Conservation (phyloP, 2,888 invertebrate genomes). For the Drosophila borealis region DNA sequence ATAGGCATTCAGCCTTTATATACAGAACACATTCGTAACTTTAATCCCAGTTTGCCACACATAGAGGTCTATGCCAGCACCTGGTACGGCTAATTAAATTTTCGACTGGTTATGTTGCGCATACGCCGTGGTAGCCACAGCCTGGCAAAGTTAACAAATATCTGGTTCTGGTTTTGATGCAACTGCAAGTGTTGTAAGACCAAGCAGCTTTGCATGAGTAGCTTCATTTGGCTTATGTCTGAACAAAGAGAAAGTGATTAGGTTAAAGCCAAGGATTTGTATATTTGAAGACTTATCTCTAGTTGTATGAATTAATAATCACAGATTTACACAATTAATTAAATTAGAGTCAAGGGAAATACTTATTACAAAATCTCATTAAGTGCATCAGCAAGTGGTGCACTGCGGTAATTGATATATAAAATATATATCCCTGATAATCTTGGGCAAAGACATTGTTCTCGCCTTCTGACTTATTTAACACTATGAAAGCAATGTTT, state of each 20-base stretch:
- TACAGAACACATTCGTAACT: background rate
- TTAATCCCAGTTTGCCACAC: background rate
- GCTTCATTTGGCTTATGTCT: background rate
- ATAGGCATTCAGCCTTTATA: background rate
- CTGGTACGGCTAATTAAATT: slow-evolving; percentile 19
- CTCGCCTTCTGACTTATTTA: slow-evolving; percentile 8
- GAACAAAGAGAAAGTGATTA: background rate
- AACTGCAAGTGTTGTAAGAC: background rate
- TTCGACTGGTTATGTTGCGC: slow-evolving; percentile 9
- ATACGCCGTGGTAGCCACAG: slow-evolving; percentile 20
- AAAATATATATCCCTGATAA: background rate
- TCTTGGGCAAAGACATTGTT: background rate
- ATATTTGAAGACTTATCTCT: too few species aligned
- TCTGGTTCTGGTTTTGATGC: background rate
- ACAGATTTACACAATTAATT: too few species aligned
- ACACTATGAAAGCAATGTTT: slow-evolving; percentile 14
- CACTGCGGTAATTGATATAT: background rate
- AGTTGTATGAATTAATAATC: too few species aligned
- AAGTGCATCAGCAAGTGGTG: background rate
- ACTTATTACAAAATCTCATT: background rate
- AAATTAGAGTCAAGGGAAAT: too few species aligned
- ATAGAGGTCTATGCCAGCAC: background rate
- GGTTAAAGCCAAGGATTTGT: too few species aligned
- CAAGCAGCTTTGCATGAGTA: background rate
- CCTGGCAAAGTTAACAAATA: slow-evolving; percentile 1